Conservation (phyloP, 2,113 vertebrate genomes). For the Tragelaphus scriptus region DNA sequence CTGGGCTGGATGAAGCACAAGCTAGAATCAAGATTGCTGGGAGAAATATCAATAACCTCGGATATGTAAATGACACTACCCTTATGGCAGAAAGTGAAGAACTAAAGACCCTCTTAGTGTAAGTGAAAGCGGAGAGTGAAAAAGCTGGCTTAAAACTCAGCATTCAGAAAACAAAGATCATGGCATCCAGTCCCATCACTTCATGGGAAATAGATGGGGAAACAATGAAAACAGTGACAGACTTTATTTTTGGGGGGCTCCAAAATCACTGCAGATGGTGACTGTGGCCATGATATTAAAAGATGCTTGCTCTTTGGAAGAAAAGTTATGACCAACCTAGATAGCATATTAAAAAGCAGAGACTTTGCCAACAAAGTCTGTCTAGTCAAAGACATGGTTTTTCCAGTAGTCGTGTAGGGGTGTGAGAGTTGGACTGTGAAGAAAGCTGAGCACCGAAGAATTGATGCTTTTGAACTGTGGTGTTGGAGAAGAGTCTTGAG, state of each 20-base stretch:
- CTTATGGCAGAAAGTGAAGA: background rate
- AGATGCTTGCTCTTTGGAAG: background rate
- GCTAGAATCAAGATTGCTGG: background rate
- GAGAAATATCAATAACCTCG: background rate
- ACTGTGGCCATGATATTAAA: background rate
- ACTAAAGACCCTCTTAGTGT: background rate
- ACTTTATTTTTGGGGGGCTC: background rate
- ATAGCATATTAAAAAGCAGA: background rate
- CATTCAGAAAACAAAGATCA: background rate
- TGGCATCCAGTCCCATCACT: background rate
- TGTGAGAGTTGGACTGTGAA: background rate
- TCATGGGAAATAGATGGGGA: background rate
- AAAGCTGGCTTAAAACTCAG: background rate
- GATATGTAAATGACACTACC: background rate
- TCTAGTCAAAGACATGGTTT: background rate
- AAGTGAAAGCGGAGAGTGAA: background rate
- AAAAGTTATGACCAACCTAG: background rate
- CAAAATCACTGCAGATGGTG: background rate
- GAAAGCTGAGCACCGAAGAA: background rate
- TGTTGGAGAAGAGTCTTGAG: background rate
- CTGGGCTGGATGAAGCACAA: background rate
- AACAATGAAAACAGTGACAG: background rate
- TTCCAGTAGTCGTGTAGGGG: background rate
- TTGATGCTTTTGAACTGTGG: background rate
- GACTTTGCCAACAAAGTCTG: background rate